Conservation (phyloP, 1,140 invertebrate genomes). For the Heliconius congener region DNA sequence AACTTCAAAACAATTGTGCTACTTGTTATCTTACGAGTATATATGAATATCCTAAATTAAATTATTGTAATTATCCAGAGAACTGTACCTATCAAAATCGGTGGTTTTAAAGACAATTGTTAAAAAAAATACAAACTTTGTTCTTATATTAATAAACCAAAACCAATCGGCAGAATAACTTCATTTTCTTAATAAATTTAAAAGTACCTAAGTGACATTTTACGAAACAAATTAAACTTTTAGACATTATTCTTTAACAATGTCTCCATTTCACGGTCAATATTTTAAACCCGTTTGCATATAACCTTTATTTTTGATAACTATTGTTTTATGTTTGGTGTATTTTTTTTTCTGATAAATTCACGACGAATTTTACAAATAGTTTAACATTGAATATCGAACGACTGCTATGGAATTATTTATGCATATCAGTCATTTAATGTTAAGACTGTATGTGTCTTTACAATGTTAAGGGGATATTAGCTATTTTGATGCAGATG, state of each 20-base stretch:
- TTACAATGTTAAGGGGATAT: background rate
- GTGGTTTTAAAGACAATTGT: no score
- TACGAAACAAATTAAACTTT: no score
- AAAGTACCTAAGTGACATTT: background rate
- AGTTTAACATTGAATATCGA: background rate
- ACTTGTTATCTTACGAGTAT: background rate
- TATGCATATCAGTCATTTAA: constrained; percentile 17
- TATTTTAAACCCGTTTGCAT: background rate
- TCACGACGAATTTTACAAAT: background rate
- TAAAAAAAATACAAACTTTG: no score
- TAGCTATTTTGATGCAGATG: constrained; percentile 37
- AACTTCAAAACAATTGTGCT: constrained; percentile 13
- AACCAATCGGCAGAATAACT: background rate
- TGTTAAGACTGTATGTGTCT: background rate
- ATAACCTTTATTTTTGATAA: background rate
- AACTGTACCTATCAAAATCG: no score
- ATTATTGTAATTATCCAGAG: no score
- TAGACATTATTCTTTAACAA: no score
- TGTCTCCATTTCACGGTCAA: no score
- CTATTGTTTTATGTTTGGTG: background rate
- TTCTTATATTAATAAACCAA: background rate
- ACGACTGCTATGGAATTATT: background rate
- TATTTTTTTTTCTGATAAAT: background rate
- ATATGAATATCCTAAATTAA: background rate
- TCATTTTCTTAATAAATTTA: background rate